Percentiles rank a stretch among this genome's conserved stretches.
Evolutionary conservation across 2,888 invertebrate genomes (phyloP).

Genomic region (Ypsolopha scabrella): DNA sequence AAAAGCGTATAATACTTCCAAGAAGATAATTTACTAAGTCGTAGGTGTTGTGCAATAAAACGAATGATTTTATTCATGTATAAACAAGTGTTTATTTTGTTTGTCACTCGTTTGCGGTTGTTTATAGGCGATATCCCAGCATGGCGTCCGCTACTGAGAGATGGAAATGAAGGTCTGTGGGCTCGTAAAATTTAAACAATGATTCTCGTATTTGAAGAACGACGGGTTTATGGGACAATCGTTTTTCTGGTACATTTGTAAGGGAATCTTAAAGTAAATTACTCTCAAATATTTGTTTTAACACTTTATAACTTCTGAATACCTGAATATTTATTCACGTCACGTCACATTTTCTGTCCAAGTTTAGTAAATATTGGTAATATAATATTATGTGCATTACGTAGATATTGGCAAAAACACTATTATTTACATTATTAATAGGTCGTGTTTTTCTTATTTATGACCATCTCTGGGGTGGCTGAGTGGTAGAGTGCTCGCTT

Average conservation of each 20-base stretch:
- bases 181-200: slow-evolving; percentile 4
- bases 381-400: no score
- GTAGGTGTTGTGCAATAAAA: slow-evolving; percentile 24
- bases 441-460: no score
- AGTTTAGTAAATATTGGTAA: no score
- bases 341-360: no score
- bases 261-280: no score
- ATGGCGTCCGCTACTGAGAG: slow-evolving; percentile 32
- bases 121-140: slow-evolving; percentile 19
- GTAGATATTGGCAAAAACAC: no score
- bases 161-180: slow-evolving; percentile 22
- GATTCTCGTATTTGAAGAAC: not conserved
- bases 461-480: no score
- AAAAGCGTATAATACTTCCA: not conserved
- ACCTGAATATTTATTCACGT: no score
- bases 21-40: not conserved
- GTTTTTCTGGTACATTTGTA: not conserved
- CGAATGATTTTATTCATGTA: slow-evolving; percentile 9
- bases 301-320: no score
- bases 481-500: no score
- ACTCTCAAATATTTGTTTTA: no score
- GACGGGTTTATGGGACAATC: not conserved
- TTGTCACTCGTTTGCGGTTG: slow-evolving; percentile 15
- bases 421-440: no score
- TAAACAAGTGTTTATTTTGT: slow-evolving; percentile 21